Conservation (phyloP, 2,113 vertebrate species). For the Acrocephalus kingi region DNA sequence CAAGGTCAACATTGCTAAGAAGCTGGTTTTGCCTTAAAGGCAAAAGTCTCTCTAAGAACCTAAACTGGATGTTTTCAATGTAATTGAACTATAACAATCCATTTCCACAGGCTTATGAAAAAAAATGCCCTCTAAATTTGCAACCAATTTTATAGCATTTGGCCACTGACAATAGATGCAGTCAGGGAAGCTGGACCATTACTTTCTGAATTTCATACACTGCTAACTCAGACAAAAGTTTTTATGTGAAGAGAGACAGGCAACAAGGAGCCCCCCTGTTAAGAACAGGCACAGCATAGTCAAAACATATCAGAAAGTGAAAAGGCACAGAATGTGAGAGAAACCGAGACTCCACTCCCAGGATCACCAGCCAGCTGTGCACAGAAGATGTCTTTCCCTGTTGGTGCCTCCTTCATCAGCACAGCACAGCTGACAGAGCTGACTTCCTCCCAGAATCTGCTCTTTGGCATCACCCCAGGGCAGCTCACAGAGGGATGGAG, state of each 20-base stretch:
- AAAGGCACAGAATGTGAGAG: not conserved
- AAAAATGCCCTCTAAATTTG: not conserved
- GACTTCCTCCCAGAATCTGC: not conserved
- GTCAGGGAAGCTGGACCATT: not conserved
- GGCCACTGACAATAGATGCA: not conserved
- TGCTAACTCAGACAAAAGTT: not conserved
- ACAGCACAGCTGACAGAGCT: not conserved
- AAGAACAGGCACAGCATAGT: not conserved
- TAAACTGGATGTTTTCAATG: constrained; percentile 7
- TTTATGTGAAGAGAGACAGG: not conserved
- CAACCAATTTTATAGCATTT: constrained; percentile 33
- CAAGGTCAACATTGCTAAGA: constrained; percentile 2
- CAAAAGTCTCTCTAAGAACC: constrained; percentile 8
- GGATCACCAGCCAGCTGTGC: fast-evolving
- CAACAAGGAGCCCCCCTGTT: not conserved
- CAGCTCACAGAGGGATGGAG: not conserved
- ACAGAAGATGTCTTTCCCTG: not conserved
- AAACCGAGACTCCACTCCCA: not conserved
- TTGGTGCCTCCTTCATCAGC: not conserved
- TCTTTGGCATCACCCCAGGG: not conserved
- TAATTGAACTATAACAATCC: constrained; percentile 25
- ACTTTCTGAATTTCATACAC: not conserved
- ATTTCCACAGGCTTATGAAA: not conserved
- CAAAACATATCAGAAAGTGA: not conserved
- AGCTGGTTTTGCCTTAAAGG: constrained; percentile 14